These are phyloP conservation scores for Fissipunctia ypsillon DNA, from an alignment of 2,888 invertebrate species.

Conservation along the genomic window DNA sequence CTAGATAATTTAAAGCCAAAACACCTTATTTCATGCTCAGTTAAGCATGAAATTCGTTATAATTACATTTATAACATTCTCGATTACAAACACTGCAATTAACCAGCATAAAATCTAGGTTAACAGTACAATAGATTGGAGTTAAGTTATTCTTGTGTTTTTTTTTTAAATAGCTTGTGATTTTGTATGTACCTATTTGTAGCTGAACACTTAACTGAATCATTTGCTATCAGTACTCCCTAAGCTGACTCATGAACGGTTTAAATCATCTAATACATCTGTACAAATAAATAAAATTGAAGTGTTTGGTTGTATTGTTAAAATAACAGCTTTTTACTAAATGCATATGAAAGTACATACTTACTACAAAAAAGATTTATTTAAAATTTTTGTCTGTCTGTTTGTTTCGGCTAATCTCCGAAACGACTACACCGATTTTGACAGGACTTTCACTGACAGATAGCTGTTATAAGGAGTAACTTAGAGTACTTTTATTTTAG, in stretches of 20 bases:
- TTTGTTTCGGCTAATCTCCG: no score
- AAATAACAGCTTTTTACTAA: no score
- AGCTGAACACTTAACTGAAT: constrained; percentile 16
- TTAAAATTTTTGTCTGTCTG: no score
- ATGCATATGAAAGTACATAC: no score
- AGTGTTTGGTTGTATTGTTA: no score
- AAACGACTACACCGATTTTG: no score
- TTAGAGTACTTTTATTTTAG: no score
- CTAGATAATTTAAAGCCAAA: constrained; percentile 16
- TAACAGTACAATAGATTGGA: constrained; percentile 40
- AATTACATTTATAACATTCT: constrained; percentile 46
- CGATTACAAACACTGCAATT: constrained; percentile 28
- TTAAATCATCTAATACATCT: no score
- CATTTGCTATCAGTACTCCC: constrained; percentile 9
- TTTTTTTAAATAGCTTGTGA: constrained; percentile 29
- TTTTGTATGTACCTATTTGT: constrained; percentile 22
- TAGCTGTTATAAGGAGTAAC: no score
- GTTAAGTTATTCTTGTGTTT: constrained; percentile 26
- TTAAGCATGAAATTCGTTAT: constrained; percentile 50
- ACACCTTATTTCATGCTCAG: constrained; percentile 13
- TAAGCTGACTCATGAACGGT: not conserved
- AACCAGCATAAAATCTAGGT: constrained; percentile 48
- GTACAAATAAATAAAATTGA: no score
- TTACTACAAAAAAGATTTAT: no score
- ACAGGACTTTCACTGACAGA: no score